phyloP scores from a whole-genome alignment of 2,888 invertebrate species.

The Strigamia crassipes region DNA sequence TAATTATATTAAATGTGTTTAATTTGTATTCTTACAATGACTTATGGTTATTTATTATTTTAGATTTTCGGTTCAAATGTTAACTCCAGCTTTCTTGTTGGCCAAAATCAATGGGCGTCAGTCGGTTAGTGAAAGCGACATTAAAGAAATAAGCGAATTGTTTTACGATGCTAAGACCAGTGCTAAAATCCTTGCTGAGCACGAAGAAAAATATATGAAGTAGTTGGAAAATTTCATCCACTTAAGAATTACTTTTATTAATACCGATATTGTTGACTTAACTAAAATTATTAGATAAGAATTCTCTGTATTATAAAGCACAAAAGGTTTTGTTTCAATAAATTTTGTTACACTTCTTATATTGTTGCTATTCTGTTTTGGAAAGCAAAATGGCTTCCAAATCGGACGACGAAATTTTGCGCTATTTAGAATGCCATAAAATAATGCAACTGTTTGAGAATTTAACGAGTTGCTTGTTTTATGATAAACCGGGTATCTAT shows the following conservation, averaged over 20 bases:
- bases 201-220: constrained; percentile 90
- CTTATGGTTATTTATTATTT: constrained; percentile 47
- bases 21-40: constrained; percentile 33
- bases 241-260: too few relatives aligned
- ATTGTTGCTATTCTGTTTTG: neutral
- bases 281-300: too few relatives aligned
- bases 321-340: neutral
- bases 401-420: neutral
- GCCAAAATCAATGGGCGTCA: constrained; percentile 85
- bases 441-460: constrained; percentile 24
- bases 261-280: too few relatives aligned
- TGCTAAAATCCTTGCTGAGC: constrained; percentile 85
- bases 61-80: constrained; percentile 88
- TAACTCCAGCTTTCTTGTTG: constrained; percentile 87
- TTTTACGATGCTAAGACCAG: constrained; percentile 97
- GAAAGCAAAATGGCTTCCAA: neutral
- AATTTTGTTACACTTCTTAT: neutral
- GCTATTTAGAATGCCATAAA: neutral
- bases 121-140: constrained; percentile 77
- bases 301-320: neutral
- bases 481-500: constrained; percentile 8
- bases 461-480: neutral
- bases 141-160: constrained; percentile 77
- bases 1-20: constrained; percentile 52
- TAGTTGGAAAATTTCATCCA: constrained; percentile 56